These are phyloP conservation scores for Aleadryas rufinucha DNA, from an alignment of 2,113 vertebrate species.

Conservation along the genomic window DNA sequence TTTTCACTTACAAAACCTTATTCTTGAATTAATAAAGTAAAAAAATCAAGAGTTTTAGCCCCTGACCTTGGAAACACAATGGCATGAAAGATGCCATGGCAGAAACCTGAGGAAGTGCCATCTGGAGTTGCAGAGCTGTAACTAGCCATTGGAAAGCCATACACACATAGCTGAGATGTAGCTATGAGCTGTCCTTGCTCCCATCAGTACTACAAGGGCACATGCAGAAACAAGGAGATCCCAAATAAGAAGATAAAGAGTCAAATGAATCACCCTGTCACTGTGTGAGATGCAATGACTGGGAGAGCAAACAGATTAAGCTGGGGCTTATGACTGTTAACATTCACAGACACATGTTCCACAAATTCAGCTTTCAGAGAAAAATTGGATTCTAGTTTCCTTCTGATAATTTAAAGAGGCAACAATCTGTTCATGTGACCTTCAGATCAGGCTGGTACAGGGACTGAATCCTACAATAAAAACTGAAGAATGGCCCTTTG, in stretches of 20 bases:
- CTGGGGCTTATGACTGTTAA: not conserved
- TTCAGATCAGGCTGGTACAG: not conserved
- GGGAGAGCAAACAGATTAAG: not conserved
- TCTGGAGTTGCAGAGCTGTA: not conserved
- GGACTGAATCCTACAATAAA: not conserved
- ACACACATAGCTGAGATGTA: not conserved
- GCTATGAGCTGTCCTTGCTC: not conserved
- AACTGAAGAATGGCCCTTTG: not conserved
- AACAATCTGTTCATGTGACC: constrained; percentile 4
- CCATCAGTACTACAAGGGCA: not conserved
- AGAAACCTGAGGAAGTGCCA: not conserved
- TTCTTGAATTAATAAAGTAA: not conserved
- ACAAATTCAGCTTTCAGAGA: not conserved
- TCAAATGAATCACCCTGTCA: not conserved
- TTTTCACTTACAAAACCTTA: not conserved
- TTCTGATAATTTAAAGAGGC: constrained; percentile 12
- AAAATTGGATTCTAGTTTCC: constrained; percentile 3
- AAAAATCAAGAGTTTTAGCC: not conserved
- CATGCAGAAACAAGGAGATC: not conserved
- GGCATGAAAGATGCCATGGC: not conserved
- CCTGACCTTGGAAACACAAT: not conserved
- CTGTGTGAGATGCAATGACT: not conserved
- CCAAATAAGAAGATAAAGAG: not conserved
- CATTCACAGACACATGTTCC: not conserved
- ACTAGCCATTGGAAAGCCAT: not conserved